Conservation (phyloP, 2,888 invertebrate species). For the Eilema depressum region DNA sequence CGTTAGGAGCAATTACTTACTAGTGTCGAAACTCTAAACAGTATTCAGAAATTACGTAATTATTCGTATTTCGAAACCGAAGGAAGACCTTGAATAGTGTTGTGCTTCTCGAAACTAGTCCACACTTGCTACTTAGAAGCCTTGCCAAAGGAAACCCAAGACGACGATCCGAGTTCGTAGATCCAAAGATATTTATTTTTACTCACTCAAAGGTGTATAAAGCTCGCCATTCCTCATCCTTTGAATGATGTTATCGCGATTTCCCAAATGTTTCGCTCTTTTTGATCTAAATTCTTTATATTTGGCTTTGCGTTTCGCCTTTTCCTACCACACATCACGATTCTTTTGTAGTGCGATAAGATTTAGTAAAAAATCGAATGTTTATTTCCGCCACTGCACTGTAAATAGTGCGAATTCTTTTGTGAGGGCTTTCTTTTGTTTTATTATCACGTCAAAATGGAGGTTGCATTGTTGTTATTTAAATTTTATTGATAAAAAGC, state of each 20-base stretch:
- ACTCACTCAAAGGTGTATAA: constrained; percentile 78
- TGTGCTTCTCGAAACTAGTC: neutral
- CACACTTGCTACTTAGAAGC: neutral
- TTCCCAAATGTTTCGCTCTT: constrained; percentile 82
- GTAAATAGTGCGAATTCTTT: constrained; percentile 44
- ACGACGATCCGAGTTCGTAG: constrained; percentile 49
- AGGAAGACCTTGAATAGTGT: neutral
- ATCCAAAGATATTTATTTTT: constrained; percentile 74
- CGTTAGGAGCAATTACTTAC: neutral
- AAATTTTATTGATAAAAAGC: constrained; percentile 13
- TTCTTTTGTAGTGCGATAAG: constrained; percentile 78
- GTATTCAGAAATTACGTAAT: neutral
- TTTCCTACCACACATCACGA: constrained; percentile 76
- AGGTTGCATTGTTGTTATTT: neutral
- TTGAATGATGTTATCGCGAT: constrained; percentile 83
- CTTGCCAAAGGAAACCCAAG: constrained; percentile 7
- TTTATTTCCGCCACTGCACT: constrained; percentile 61
- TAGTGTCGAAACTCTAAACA: neutral
- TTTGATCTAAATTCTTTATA: constrained; percentile 82
- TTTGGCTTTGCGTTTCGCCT: constrained; percentile 74
- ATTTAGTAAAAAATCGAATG: constrained; percentile 70
- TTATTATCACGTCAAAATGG: constrained; percentile 6
- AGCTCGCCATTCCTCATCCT: constrained; percentile 79
- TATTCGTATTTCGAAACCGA: neutral
- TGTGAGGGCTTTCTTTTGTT: constrained; percentile 34